Evolutionary conservation across 1,140 invertebrate species (phyloP).

Genomic region (Drosophila subobscura): DNA sequence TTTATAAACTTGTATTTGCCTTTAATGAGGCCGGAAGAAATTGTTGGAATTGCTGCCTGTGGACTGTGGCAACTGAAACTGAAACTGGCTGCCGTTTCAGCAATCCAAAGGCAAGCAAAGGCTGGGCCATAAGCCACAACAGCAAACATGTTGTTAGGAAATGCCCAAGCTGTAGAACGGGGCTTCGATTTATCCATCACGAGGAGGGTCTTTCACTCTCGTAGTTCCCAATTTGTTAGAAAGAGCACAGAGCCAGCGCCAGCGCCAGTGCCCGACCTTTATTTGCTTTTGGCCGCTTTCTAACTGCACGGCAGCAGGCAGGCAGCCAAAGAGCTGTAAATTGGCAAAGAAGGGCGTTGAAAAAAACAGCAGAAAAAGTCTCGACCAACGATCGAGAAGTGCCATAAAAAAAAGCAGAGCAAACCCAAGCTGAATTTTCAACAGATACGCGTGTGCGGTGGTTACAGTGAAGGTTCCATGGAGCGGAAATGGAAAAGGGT

Average conservation of each 20-base stretch:
- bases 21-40: constrained; percentile 71
- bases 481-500: too few relatives aligned
- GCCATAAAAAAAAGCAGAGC: constrained; percentile 12
- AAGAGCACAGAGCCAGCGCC: constrained; percentile 58
- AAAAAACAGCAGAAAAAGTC: constrained; percentile 13
- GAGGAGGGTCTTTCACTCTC: constrained; percentile 46
- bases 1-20: constrained; percentile 30
- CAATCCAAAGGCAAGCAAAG: constrained; percentile 8
- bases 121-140: neutral
- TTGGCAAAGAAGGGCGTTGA: constrained; percentile 65
- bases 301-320: constrained; percentile 47
- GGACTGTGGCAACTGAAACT: constrained; percentile 34
- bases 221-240: constrained; percentile 4
- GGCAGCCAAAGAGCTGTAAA: constrained; percentile 24
- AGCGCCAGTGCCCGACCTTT: constrained; percentile 54
- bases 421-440: neutral
- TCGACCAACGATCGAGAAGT: constrained; percentile 26
- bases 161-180: neutral
- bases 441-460: too few relatives aligned
- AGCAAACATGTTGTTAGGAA: constrained; percentile 6
- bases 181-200: constrained; percentile 8
- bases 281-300: constrained; percentile 78
- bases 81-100: constrained; percentile 15
- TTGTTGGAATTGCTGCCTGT: constrained; percentile 30
- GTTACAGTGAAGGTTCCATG: too few relatives aligned